Percentiles rank a stretch among this genome's conserved stretches.
Evolutionary conservation across 2,113 vertebrate genomes (phyloP).

Genomic region (Malaclemys terrapin): DNA sequence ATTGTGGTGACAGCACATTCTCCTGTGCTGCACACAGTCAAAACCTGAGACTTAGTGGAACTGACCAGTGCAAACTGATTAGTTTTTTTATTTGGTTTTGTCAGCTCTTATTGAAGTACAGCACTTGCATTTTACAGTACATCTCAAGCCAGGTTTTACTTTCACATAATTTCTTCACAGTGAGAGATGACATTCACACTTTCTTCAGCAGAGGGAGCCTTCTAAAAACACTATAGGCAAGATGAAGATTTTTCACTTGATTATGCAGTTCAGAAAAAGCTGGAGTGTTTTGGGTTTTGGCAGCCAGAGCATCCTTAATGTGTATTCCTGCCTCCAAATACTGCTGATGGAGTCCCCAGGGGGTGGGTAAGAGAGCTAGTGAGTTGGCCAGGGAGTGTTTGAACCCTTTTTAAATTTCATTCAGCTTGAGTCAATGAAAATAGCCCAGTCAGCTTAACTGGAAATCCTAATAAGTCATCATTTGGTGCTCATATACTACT

Average conservation of each 20-base stretch:
- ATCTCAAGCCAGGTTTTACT: neutral
- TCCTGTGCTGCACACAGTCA: neutral
- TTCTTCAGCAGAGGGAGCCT: neutral
- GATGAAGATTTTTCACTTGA: neutral
- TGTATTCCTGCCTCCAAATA: neutral
- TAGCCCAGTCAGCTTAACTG: neutral
- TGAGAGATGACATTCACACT: neutral
- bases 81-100: neutral
- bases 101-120: neutral
- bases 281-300: neutral
- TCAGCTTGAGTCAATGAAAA: neutral
- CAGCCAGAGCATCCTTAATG: neutral
- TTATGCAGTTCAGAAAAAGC: neutral
- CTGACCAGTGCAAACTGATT: neutral
- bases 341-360: neutral
- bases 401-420: neutral
- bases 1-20: neutral
- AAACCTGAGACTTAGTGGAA: neutral
- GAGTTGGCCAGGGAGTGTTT: neutral
- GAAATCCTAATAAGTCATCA: neutral
- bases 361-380: neutral
- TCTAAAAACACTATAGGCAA: neutral
- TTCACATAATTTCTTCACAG: neutral
- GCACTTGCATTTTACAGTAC: neutral
- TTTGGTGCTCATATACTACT: neutral